phyloP scores from a whole-genome alignment of 1,140 invertebrate genomes.

The Dendroctonus valens region DNA sequence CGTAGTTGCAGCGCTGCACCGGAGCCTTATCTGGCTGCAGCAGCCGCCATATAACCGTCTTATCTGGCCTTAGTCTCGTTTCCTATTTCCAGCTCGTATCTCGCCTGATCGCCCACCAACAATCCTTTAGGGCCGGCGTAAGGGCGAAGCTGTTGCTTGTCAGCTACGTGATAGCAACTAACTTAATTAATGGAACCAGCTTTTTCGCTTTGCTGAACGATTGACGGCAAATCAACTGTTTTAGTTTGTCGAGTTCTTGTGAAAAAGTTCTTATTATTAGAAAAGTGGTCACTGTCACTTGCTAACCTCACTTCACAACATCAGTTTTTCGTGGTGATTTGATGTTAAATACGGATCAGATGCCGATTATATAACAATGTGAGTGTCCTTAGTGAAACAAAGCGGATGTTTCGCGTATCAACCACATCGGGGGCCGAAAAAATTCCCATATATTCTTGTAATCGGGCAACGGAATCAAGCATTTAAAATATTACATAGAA shows the following conservation, averaged over 20 bases:
- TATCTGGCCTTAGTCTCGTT: slow-evolving; percentile 47
- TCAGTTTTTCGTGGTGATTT: too few relatives aligned
- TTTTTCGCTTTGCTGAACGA: too few relatives aligned
- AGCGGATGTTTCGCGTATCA: background rate
- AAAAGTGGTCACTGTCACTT: too few relatives aligned
- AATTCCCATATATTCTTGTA: slow-evolving; percentile 31
- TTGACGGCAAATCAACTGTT: too few relatives aligned
- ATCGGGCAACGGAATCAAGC: slow-evolving; percentile 31
- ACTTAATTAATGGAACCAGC: too few relatives aligned
- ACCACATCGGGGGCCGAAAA: slow-evolving; percentile 18
- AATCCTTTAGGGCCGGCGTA: slow-evolving; percentile 4
- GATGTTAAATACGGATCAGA: too few relatives aligned
- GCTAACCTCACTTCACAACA: too few relatives aligned
- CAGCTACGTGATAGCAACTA: too few relatives aligned
- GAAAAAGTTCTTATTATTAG: too few relatives aligned
- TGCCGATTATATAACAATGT: background rate
- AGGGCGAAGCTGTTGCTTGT: background rate
- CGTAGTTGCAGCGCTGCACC: slow-evolving; percentile 35
- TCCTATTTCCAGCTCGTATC: slow-evolving; percentile 46
- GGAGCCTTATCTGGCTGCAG: slow-evolving; percentile 43
- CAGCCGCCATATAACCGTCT: slow-evolving; percentile 49
- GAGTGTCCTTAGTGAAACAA: background rate
- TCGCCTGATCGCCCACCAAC: slow-evolving; percentile 16
- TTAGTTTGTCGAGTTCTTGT: too few relatives aligned
- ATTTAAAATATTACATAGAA: slow-evolving; percentile 32